phyloP scores from a whole-genome alignment of 2,797 vertebrate species.

The Coregonus suidteri region DNA sequence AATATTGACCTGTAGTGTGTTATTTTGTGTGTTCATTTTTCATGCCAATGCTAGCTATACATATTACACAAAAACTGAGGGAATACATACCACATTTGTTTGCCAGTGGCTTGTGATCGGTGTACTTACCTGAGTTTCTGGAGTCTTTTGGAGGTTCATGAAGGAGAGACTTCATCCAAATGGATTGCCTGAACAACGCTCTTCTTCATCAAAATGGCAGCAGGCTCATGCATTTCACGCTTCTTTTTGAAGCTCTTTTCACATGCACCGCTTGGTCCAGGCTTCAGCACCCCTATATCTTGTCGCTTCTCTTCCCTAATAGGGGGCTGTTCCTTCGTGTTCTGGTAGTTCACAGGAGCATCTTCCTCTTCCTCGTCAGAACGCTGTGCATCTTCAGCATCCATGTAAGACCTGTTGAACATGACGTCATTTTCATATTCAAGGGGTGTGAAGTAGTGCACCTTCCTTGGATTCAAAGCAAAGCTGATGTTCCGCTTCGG shows the following conservation, averaged over 20 bases:
- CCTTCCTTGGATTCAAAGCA: neutral
- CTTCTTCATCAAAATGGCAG: slow-evolving; percentile 39
- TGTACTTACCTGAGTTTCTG: slow-evolving; percentile 18
- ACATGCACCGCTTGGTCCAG: neutral
- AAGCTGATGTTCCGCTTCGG: neutral
- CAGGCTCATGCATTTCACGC: neutral
- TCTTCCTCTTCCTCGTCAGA: neutral
- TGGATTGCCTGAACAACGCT: slow-evolving; percentile 3
- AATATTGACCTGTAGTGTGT: no score
- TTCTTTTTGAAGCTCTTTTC: neutral
- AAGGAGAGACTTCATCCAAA: slow-evolving; percentile 10
- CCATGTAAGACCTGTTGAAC: neutral
- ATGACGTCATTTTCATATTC: neutral
- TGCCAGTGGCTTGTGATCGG: slow-evolving; percentile 16
- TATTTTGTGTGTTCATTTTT: neutral
- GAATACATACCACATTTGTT: neutral
- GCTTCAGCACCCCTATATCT: fast-evolving
- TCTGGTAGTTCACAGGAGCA: neutral
- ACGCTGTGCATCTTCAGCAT: neutral
- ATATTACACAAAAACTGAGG: neutral
- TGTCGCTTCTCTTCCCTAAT: neutral
- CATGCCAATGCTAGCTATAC: neutral
- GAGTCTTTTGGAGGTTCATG: neutral
- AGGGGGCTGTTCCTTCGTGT: neutral
- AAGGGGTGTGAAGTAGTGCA: neutral